phyloP scores from a whole-genome alignment of 2,888 invertebrate genomes.

The Trilocha varians region DNA sequence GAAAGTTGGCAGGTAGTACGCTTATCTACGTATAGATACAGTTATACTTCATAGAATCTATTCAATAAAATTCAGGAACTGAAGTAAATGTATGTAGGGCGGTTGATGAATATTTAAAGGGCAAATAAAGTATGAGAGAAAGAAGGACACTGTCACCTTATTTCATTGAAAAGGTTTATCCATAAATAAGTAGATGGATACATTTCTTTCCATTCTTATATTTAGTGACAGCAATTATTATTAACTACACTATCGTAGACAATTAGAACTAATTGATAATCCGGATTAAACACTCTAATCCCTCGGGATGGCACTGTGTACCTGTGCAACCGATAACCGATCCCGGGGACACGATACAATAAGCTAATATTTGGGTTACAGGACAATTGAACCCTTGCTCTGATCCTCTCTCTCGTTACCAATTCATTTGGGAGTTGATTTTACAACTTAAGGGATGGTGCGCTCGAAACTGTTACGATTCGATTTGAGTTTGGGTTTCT shows the following conservation, averaged over 20 bases:
- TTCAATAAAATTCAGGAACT: too few relatives aligned
- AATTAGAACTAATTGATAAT: slow-evolving; percentile 26
- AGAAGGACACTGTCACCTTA: too few relatives aligned
- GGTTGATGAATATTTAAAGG: too few relatives aligned
- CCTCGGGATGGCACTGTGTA: slow-evolving; percentile 21
- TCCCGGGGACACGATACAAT: slow-evolving; percentile 29
- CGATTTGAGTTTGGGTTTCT: background rate
- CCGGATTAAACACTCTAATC: slow-evolving; percentile 28
- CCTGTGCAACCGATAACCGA: slow-evolving; percentile 30
- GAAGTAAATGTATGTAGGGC: too few relatives aligned
- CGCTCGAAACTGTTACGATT: background rate
- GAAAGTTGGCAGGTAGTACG: too few relatives aligned
- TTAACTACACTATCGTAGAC: slow-evolving; percentile 6
- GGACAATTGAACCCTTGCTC: slow-evolving; percentile 24
- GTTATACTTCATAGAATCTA: too few relatives aligned
- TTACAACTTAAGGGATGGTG: background rate
- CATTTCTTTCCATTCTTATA: too few relatives aligned
- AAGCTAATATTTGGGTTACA: slow-evolving; percentile 39
- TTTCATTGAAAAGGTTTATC: too few relatives aligned
- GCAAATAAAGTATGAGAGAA: too few relatives aligned
- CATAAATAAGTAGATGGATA: too few relatives aligned
- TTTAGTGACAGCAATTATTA: too few relatives aligned
- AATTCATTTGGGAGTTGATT: background rate
- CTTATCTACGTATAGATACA: too few relatives aligned
- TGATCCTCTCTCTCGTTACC: background rate